phyloP scores from a whole-genome alignment of 2,888 invertebrate genomes.

The Cosmia pyralina region DNA sequence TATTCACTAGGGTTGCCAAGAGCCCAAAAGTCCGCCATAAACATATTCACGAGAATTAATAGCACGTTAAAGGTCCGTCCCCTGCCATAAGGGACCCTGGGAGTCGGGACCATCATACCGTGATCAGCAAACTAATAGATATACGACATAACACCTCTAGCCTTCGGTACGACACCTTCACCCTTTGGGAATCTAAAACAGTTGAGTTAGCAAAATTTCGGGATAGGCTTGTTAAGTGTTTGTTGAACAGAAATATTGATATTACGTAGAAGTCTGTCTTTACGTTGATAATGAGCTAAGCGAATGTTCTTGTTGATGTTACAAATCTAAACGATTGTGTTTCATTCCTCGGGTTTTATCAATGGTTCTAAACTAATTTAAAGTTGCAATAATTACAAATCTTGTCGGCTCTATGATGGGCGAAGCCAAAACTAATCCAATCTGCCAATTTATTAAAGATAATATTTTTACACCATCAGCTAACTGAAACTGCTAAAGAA shows the following conservation, averaged over 20 bases:
- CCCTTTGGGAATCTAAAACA: conserved; percentile 8
- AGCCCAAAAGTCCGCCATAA: neutral
- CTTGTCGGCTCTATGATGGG: neutral
- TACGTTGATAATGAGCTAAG: neutral
- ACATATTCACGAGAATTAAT: conserved; percentile 30
- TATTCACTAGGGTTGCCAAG: neutral
- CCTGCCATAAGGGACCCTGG: conserved; percentile 2
- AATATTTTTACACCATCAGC: conserved; percentile 1
- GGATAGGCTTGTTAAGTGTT: neutral
- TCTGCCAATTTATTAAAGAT: conserved; percentile 20
- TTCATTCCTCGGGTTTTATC: neutral
- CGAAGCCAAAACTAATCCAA: conserved; percentile 18
- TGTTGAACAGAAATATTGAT: neutral
- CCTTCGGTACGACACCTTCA: neutral
- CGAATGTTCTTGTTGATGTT: neutral
- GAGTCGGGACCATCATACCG: neutral
- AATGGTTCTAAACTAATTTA: conserved; percentile 4
- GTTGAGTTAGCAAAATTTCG: neutral
- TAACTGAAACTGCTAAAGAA: conserved; percentile 7
- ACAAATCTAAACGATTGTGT: neutral
- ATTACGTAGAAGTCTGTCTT: neutral
- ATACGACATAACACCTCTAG: conserved; percentile 18
- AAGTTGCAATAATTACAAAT: conserved; percentile 13
- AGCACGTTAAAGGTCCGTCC: conserved; percentile 6
- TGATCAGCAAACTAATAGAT: conserved; percentile 19